Evolutionary conservation across 1,140 invertebrate species (phyloP).

Genomic region (Campoletis sonorensis): DNA sequence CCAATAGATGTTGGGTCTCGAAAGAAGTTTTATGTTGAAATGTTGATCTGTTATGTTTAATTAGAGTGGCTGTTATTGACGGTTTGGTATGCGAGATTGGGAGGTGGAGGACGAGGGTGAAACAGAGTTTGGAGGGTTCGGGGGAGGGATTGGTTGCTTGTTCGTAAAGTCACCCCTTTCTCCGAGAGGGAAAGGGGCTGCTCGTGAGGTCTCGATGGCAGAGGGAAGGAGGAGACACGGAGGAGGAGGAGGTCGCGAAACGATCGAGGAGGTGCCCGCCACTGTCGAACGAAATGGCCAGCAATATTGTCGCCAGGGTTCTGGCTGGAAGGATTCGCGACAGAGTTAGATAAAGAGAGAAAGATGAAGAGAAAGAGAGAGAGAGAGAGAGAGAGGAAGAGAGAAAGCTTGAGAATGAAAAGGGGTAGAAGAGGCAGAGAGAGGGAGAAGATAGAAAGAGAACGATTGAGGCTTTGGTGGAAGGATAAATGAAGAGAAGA

Average conservation of each 20-base stretch:
- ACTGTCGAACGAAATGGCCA: conserved; percentile 75
- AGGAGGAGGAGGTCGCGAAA: conserved; percentile 63
- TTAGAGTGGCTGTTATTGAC: conserved; percentile 73
- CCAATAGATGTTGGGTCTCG: not conserved
- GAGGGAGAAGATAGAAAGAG: conserved; percentile 37
- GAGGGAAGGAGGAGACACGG: conserved; percentile 26
- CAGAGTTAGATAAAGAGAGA: conserved; percentile 42
- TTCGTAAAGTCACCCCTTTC: conserved; percentile 73
- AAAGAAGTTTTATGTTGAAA: conserved; percentile 51
- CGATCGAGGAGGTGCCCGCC: conserved; percentile 66
- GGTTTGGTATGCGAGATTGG: conserved; percentile 67
- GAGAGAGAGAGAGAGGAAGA: conserved; percentile 5
- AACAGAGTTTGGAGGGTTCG: not conserved
- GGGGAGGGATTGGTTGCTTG: conserved; percentile 66
- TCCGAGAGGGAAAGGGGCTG: conserved; percentile 48
- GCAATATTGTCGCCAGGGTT: conserved; percentile 72
- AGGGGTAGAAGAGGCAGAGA: conserved; percentile 33
- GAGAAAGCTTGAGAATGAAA: conserved; percentile 17
- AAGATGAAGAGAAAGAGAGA: conserved; percentile 13
- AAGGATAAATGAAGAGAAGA: conserved; percentile 35
- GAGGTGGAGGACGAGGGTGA: conserved; percentile 4
- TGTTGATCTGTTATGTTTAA: conserved; percentile 77
- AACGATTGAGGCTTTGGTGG: conserved; percentile 40
- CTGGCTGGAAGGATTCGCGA: conserved; percentile 65
- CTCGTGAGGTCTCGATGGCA: conserved; percentile 1